Evolutionary conservation across 2,888 invertebrate genomes (phyloP).

Genomic region (Dendrolimus houi): DNA sequence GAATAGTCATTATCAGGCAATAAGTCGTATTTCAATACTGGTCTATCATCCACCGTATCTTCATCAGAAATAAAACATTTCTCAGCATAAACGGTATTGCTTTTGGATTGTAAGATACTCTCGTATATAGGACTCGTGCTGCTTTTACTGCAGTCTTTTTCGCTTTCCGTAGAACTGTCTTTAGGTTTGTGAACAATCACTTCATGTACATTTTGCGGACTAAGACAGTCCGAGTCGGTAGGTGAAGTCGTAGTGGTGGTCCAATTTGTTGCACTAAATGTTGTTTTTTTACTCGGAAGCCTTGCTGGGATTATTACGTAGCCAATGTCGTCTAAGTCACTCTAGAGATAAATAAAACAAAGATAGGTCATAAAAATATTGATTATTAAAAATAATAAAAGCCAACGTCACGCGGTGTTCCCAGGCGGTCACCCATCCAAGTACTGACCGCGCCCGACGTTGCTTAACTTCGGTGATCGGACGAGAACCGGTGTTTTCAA

Average conservation of each 20-base stretch:
- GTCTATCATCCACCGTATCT: conserved; percentile 22
- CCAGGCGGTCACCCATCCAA: conserved; percentile 67
- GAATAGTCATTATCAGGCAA: conserved; percentile 44
- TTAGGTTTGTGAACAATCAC: conserved; percentile 37
- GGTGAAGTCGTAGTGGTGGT: conserved; percentile 37
- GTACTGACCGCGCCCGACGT: conserved; percentile 61
- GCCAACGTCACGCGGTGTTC: conserved; percentile 33
- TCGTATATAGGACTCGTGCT: conserved; percentile 47
- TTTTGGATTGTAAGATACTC: conserved; percentile 33
- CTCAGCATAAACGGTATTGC: conserved; percentile 24
- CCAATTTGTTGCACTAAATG: conserved; percentile 47
- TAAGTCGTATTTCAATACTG: conserved; percentile 31
- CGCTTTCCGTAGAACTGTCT: conserved; percentile 43
- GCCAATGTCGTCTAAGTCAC: conserved; percentile 48
- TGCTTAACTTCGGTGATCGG: conserved; percentile 67
- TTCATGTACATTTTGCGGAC: conserved; percentile 40
- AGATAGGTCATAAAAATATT: no score
- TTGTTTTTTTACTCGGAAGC: conserved; percentile 36
- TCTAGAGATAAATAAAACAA: conserved; percentile 20
- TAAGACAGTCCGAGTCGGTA: conserved; percentile 52
- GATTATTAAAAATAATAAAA: conserved; percentile 18
- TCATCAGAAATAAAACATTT: conserved; percentile 44
- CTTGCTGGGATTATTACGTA: conserved; percentile 58
- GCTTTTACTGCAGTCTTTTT: conserved; percentile 41
- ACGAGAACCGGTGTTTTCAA: conserved; percentile 66